phyloP scores from a whole-genome alignment of 2,888 invertebrate genomes.

The Limenitis arthemis region DNA sequence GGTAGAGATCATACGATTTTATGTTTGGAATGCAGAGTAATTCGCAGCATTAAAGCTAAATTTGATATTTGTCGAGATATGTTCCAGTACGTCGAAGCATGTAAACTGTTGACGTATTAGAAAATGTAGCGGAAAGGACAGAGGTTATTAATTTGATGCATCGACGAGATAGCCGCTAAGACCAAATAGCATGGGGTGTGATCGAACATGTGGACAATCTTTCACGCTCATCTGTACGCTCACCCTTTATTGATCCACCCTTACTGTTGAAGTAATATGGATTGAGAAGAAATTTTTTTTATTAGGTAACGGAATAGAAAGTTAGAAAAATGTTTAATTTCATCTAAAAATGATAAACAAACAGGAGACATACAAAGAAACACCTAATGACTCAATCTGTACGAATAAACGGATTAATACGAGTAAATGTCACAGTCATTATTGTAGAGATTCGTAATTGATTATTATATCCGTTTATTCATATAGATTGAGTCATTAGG shows the following conservation, averaged over 20 bases:
- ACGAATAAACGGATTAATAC: neutral
- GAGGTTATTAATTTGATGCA: slow-evolving; percentile 56
- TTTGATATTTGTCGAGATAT: neutral
- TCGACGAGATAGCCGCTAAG: slow-evolving; percentile 45
- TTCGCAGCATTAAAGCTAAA: neutral
- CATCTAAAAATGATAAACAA: neutral
- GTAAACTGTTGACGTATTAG: slow-evolving; percentile 51
- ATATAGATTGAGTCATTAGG: too few species aligned
- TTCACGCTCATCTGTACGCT: slow-evolving; percentile 70
- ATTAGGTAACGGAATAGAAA: neutral
- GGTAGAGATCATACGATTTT: too few species aligned
- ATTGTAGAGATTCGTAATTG: too few species aligned
- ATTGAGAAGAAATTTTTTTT: slow-evolving; percentile 19
- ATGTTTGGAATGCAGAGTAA: too few species aligned
- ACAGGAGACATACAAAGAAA: too few species aligned
- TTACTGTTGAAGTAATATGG: slow-evolving; percentile 39
- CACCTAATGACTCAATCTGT: too few species aligned
- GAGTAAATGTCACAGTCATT: too few species aligned
- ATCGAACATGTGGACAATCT: slow-evolving; percentile 70
- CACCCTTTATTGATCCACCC: slow-evolving; percentile 64
- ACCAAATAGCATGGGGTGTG: slow-evolving; percentile 42
- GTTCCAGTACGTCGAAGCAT: slow-evolving; percentile 15
- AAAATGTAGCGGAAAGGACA: slow-evolving; percentile 54
- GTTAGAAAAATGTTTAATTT: neutral
- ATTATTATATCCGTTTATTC: too few species aligned